Evolutionary conservation across 2,888 invertebrate genomes (phyloP).

Genomic region (Cataglyphis altisquamis): DNA sequence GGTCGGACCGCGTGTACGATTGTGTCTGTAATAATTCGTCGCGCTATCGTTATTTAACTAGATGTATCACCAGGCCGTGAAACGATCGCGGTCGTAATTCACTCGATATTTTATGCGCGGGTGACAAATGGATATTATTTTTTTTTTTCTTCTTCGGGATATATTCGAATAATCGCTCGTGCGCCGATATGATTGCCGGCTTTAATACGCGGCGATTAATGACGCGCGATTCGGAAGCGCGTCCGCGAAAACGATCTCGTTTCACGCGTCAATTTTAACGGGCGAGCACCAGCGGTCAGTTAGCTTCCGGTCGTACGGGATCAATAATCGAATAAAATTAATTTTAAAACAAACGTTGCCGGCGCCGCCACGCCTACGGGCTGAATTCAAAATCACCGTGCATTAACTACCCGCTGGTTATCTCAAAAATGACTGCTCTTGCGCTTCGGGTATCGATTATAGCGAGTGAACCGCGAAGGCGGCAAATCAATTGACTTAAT

Average conservation of each 20-base stretch:
- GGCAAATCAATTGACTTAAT: slow-evolving; percentile 50
- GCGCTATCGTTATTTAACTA: slow-evolving; percentile 56
- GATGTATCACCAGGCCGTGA: slow-evolving; percentile 45
- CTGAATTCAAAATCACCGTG: slow-evolving; percentile 21
- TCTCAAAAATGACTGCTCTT: slow-evolving; percentile 41
- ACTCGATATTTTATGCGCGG: slow-evolving; percentile 47
- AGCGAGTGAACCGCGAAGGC: slow-evolving; percentile 26
- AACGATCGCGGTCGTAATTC: slow-evolving; percentile 47
- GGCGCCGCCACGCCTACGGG: not conserved
- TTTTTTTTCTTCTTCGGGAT: slow-evolving; percentile 31
- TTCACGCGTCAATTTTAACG: slow-evolving; percentile 45
- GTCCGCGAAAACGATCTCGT: slow-evolving; percentile 36
- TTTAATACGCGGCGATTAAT: slow-evolving; percentile 50
- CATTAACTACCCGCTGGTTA: slow-evolving; percentile 38
- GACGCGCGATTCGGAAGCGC: slow-evolving; percentile 47
- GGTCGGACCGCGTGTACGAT: not conserved
- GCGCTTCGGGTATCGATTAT: slow-evolving; percentile 12
- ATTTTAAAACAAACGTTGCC: slow-evolving; percentile 39
- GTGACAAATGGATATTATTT: slow-evolving; percentile 41
- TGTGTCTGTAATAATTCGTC: slow-evolving; percentile 51
- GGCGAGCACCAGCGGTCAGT: not conserved
- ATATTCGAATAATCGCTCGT: slow-evolving; percentile 49
- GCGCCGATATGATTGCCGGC: slow-evolving; percentile 47
- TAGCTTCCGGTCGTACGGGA: slow-evolving; percentile 5
- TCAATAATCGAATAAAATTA: slow-evolving; percentile 52